These are phyloP conservation scores for Pachyseris speciosa DNA, from an alignment of 64 coral and sea anemone genomes.

Conservation along the genomic window DNA sequence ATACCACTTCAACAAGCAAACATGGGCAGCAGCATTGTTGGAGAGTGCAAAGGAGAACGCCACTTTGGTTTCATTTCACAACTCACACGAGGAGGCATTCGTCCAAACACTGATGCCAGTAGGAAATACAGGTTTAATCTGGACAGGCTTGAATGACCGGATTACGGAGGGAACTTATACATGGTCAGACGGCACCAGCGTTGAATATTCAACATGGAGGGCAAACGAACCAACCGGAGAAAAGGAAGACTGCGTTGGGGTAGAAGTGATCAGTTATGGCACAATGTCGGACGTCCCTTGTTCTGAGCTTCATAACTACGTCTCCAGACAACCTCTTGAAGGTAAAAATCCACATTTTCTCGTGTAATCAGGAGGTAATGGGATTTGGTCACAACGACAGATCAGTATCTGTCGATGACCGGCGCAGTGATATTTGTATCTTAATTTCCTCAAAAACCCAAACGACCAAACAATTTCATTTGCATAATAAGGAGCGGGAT, in stretches of 20 bases:
- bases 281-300: constrained; percentile 83
- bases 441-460: no score
- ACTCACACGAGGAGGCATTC: constrained; percentile 32
- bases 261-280: constrained; percentile 50
- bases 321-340: constrained; percentile 77
- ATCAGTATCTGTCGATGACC: no score
- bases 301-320: constrained; percentile 74
- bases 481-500: no score
- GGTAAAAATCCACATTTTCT: constrained; percentile 19
- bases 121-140: constrained; percentile 18
- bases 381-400: no score
- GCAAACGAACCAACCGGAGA: constrained; percentile 60
- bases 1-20: constrained; percentile 48
- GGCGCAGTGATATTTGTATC: no score
- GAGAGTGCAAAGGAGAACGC: constrained; percentile 60
- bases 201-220: constrained; percentile 82
- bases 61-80: constrained; percentile 63
- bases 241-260: constrained; percentile 67
- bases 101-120: background rate
- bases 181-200: constrained; percentile 72
- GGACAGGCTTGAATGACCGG: constrained; percentile 80
- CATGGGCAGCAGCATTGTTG: constrained; percentile 74
- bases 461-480: no score
- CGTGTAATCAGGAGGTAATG: background rate
- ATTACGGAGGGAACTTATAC: constrained; percentile 72